Evolutionary conservation across 2,797 vertebrate genomes (phyloP).

Genomic region (Lacerta bilineata): DNA sequence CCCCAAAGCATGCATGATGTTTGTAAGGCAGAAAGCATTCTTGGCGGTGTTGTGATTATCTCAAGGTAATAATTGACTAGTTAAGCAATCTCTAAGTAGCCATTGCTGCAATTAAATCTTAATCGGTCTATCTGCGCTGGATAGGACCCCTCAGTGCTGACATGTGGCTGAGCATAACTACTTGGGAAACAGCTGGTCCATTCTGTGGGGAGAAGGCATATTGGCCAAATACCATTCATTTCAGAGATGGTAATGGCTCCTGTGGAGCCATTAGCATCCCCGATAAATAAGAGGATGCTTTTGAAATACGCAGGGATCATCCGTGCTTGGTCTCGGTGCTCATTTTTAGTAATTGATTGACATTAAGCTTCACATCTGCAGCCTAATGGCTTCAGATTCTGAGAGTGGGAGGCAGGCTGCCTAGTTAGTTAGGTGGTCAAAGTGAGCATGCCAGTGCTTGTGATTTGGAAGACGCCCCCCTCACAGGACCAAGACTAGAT

Average conservation of each 20-base stretch:
- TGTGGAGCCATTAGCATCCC: neutral
- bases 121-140: neutral
- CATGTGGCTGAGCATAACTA: neutral
- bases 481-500: neutral
- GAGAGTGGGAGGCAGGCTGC: neutral
- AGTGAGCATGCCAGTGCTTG: neutral
- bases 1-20: neutral
- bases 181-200: neutral
- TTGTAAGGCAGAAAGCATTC: neutral
- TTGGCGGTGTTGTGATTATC: neutral
- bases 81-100: neutral
- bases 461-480: too few species aligned
- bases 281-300: neutral
- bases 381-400: neutral
- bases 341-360: neutral
- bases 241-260: neutral
- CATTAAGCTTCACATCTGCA: neutral
- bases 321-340: neutral
- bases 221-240: conserved; percentile 4
- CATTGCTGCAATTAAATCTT: neutral
- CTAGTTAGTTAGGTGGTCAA: neutral
- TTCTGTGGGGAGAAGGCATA: neutral
- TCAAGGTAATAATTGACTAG: neutral
- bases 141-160: neutral
- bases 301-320: neutral